Evolutionary conservation across 1,140 invertebrate genomes (phyloP).

Genomic region (Leptinotarsa defecta): DNA sequence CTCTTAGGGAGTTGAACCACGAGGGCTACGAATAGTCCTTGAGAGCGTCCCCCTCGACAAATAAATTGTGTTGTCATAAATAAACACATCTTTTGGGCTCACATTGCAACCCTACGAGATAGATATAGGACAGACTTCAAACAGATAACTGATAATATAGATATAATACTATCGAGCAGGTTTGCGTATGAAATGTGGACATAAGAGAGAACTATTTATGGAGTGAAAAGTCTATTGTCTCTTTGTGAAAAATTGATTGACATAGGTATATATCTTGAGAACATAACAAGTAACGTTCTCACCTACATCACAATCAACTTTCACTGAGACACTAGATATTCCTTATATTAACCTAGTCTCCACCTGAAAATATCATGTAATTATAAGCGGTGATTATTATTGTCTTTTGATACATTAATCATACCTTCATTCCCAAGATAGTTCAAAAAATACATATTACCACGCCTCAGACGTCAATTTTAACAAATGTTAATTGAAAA

Average conservation of each 20-base stretch:
- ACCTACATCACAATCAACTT: conserved; percentile 9
- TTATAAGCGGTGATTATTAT: conserved; percentile 3
- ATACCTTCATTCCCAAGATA: not conserved
- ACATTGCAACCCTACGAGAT: too few species aligned
- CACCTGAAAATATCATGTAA: conserved; percentile 1
- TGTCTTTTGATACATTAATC: not conserved
- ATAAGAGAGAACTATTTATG: too few species aligned
- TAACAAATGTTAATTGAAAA: not conserved
- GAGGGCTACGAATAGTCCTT: too few species aligned
- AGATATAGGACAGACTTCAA: too few species aligned
- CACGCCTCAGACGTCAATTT: not conserved
- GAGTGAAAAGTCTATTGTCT: not conserved
- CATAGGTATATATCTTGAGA: not conserved
- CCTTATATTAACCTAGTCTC: conserved; percentile 77
- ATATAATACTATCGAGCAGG: too few species aligned
- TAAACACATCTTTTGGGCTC: too few species aligned
- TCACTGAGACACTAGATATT: conserved; percentile 78
- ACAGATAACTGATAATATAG: too few species aligned
- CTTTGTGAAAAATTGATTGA: not conserved
- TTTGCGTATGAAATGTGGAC: too few species aligned
- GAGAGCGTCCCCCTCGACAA: too few species aligned
- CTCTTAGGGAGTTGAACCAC: too few species aligned
- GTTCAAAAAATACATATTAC: not conserved
- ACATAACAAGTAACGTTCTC: not conserved
- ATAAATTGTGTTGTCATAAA: too few species aligned